These are phyloP conservation scores for Nyctereutes procyonoides DNA, from an alignment of 2,113 vertebrate genomes.

Conservation along the genomic window DNA sequence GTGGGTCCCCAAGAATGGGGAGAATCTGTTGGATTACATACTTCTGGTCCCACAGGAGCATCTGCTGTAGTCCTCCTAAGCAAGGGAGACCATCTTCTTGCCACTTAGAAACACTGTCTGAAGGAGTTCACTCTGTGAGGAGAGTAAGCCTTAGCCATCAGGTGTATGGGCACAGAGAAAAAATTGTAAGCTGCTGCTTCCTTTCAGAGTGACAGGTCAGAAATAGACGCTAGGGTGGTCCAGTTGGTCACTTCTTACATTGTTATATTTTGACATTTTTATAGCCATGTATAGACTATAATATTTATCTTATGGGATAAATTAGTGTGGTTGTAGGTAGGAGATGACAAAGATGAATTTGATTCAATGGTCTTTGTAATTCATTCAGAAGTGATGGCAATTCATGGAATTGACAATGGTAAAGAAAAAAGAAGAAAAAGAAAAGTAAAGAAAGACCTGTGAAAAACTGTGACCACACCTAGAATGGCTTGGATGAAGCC, in stretches of 20 bases:
- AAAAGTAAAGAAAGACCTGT: neutral
- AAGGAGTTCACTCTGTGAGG: neutral
- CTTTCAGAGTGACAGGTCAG: neutral
- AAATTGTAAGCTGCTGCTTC: neutral
- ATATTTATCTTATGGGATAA: neutral
- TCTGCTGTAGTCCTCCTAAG: neutral
- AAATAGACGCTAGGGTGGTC: neutral
- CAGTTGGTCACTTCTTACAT: neutral
- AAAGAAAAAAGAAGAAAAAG: neutral
- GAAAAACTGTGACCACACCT: neutral
- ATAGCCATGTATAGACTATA: neutral
- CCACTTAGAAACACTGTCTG: neutral
- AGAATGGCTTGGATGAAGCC: constrained; percentile 3
- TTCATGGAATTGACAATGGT: neutral
- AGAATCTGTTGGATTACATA: neutral
- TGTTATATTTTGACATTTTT: neutral
- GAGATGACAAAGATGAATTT: neutral
- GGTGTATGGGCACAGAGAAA: neutral
- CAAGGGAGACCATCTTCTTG: neutral
- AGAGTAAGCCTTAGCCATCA: neutral
- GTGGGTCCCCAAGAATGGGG: no score
- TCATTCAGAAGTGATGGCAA: neutral
- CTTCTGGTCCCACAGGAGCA: neutral
- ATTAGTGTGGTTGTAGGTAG: neutral
- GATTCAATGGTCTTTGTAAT: neutral